Evolutionary conservation across 2,888 invertebrate genomes (phyloP).

Genomic region (Atrina japonica): DNA sequence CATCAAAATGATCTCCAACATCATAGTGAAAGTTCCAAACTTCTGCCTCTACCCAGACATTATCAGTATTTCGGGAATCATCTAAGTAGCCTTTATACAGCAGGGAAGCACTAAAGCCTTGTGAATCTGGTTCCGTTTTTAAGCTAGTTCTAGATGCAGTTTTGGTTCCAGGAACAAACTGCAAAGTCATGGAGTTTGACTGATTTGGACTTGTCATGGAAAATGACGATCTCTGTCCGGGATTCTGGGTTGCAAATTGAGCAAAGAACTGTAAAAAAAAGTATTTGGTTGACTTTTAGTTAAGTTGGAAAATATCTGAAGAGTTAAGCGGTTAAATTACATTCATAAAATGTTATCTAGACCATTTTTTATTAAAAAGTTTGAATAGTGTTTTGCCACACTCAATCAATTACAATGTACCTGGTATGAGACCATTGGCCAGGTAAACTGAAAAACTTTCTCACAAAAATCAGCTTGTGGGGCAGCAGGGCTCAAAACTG

Average conservation of each 20-base stretch:
- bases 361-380: no score
- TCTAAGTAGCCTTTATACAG: slow-evolving; percentile 78
- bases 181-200: slow-evolving; percentile 23
- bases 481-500: no score
- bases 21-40: slow-evolving; percentile 78
- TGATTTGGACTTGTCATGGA: slow-evolving; percentile 26
- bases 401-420: no score
- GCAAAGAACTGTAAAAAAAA: slow-evolving; percentile 61
- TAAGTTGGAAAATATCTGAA: no score
- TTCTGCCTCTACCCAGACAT: slow-evolving; percentile 76
- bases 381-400: no score
- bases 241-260: slow-evolving; percentile 55
- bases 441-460: no score
- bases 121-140: slow-evolving; percentile 50
- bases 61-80: slow-evolving; percentile 78
- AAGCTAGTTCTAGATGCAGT: slow-evolving; percentile 52
- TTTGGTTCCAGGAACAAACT: slow-evolving; percentile 3
- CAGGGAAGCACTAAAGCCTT: slow-evolving; percentile 66
- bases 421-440: no score
- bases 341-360: no score
- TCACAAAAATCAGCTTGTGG: no score
- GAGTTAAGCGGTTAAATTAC: no score
- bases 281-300: no score
- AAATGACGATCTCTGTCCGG: slow-evolving; percentile 7
- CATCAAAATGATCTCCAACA: slow-evolving; percentile 67